Base-by-base conservation (phyloP, 2,888 invertebrate genomes). In the Troides aeacus region DNA sequence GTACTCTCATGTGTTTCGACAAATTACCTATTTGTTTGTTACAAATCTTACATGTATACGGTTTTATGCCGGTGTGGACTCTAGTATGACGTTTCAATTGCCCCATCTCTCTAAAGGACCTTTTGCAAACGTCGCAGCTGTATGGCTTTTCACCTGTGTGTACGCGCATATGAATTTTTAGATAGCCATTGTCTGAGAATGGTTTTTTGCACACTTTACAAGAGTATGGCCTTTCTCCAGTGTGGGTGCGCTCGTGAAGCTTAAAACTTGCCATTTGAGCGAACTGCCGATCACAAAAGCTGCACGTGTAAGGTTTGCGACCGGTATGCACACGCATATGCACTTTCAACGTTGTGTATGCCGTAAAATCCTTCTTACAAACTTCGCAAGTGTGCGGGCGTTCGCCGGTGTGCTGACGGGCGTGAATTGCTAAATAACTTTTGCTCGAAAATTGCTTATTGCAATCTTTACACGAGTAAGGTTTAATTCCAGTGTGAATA, bases 181-280 rank as follows among this genome's bases (percentile, higher is more conserved):
- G 76, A 66, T 92, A 90, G 0, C 90, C 90, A n/a, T 89, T 91
- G 61, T 91, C 90, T 0, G 92, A 87, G 59, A 92, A 92, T 0
- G 87, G 82, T 73, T 91, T 91, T 12, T 89, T 87, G 56, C 92
- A 92, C 0, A 92, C 79, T 71, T 84, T 83, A 64, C 92, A 92
- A 0, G 82, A 74, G 63, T 74, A 92, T 0, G 92, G 92, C 8
- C 80, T 76, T 57, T 91, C 92, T 0, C 92, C 92, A 0, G 92
- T 91, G 46, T 92, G 92, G 0, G 89, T 90, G 0, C 92, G 66
- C 69, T 88, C 86, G 58, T 92, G 92, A 0, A 91, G 77, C 39
- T 90, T 91, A 42, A 87, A 91, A 66, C 90, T 89, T 0, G 90
- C 88, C 86, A 89, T 88, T 75, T 90, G 91, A 0, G 91, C 87